These are phyloP conservation scores for Epizoanthus illoricatus DNA, from an alignment of 92 coral and sea anemone genomes.

Conservation along the genomic window DNA sequence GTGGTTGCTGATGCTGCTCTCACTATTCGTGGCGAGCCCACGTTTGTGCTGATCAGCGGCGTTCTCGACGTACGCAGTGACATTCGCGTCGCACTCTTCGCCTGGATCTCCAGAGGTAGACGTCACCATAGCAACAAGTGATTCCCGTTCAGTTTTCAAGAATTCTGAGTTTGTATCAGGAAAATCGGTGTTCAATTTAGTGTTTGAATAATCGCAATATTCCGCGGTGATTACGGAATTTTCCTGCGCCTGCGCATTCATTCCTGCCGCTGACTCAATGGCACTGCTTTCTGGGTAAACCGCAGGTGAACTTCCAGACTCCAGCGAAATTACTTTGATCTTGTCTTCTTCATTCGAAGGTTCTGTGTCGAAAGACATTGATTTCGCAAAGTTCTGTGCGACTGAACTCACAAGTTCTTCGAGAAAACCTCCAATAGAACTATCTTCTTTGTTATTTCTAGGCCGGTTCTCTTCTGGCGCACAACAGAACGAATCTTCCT, in stretches of 20 bases:
- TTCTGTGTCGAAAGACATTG: background rate
- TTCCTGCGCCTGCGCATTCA: background rate
- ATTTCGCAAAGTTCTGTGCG: slow-evolving; percentile 7
- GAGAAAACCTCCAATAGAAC: slow-evolving; percentile 5
- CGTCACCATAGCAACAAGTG: background rate
- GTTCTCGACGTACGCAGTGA: background rate
- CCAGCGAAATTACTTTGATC: background rate
- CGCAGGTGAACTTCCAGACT: background rate
- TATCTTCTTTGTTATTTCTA: background rate
- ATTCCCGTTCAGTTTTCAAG: background rate
- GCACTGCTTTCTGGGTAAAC: background rate
- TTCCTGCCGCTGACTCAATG: background rate
- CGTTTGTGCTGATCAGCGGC: background rate
- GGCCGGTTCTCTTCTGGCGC: background rate
- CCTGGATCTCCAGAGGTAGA: background rate
- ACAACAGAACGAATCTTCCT: background rate
- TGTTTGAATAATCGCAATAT: background rate
- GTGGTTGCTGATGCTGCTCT: background rate
- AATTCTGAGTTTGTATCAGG: background rate
- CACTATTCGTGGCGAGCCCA: background rate
- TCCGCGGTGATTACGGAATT: background rate
- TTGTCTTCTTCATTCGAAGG: background rate
- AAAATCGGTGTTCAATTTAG: background rate
- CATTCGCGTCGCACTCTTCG: background rate
- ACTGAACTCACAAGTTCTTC: slow-evolving; percentile 25